Percentiles rank a stretch among this genome's conserved stretches.
phyloP scores from a whole-genome alignment of 2,113 vertebrate species.

The Equus przewalskii region DNA sequence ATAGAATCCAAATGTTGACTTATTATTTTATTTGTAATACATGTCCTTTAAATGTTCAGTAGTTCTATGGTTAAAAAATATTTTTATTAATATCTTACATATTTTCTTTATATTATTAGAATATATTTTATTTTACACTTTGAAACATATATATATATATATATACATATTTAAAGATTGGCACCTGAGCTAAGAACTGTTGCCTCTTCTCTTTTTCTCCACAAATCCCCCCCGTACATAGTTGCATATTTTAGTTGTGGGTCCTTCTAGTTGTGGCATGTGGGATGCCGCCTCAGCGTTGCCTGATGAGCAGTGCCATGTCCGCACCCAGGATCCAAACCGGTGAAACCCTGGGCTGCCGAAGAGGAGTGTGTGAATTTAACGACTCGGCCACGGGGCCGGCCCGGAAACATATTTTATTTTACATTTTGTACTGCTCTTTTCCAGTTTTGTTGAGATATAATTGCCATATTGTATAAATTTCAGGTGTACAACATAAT shows the following conservation, averaged over 20 bases:
- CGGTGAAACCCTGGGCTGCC: too few species aligned
- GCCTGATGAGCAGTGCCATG: too few species aligned
- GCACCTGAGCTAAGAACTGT: too few species aligned
- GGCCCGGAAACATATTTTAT: not conserved
- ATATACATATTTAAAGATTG: too few species aligned
- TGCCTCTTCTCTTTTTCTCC: too few species aligned
- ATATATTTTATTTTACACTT: not conserved
- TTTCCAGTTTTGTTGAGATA: not conserved
- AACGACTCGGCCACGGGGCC: too few species aligned
- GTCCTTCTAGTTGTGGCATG: too few species aligned
- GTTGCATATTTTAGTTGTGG: too few species aligned
- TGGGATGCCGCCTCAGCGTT: too few species aligned
- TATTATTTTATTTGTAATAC: not conserved
- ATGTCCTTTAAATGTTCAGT: not conserved
- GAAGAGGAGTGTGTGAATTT: too few species aligned
- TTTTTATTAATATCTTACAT: not conserved
- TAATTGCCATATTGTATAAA: constrained; percentile 2
- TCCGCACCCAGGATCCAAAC: too few species aligned
- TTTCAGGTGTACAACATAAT: not conserved
- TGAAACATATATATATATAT: not conserved
- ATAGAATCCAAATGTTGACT: not conserved
- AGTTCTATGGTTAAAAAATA: not conserved
- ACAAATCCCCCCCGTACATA: too few species aligned
- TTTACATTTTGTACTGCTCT: not conserved
- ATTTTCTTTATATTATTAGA: not conserved